Evolutionary conservation across 2,888 invertebrate species (phyloP).

Genomic region (Heteromurus nitidus): DNA sequence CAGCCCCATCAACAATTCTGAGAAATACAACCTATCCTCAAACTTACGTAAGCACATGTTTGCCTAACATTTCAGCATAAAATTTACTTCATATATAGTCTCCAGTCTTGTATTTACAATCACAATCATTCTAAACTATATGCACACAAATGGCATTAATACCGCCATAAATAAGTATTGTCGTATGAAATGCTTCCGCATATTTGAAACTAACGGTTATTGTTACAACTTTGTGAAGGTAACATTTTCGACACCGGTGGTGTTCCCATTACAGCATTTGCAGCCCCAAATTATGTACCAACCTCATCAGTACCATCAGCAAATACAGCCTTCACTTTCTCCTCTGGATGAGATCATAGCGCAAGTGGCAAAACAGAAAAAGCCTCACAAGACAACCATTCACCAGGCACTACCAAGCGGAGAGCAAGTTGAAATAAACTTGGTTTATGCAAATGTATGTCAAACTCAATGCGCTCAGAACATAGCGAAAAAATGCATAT

Average conservation of each 20-base stretch:
- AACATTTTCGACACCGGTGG: neutral
- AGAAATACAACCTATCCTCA: slow-evolving; percentile 6
- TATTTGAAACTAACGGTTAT: no score
- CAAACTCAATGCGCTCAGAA: no score
- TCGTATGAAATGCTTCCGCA: no score
- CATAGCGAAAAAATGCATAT: no score
- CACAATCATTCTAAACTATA: no score
- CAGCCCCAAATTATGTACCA: neutral
- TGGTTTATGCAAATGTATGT: slow-evolving; percentile 10
- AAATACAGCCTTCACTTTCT: slow-evolving; percentile 26
- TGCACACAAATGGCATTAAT: no score
- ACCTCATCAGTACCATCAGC: slow-evolving; percentile 7
- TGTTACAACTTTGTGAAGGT: no score
- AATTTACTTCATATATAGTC: no score
- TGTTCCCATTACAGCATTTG: neutral
- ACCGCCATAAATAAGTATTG: neutral
- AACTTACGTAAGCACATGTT: slow-evolving; percentile 40
- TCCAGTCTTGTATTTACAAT: no score
- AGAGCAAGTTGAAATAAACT: slow-evolving; percentile 25
- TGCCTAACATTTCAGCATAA: no score
- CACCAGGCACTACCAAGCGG: slow-evolving; percentile 36
- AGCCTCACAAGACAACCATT: slow-evolving; percentile 32
- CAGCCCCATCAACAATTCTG: neutral
- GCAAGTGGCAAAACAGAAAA: neutral
- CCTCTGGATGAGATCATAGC: neutral